Evolutionary conservation across 2,888 invertebrate genomes (phyloP).

Genomic region (Sturmia bella): DNA sequence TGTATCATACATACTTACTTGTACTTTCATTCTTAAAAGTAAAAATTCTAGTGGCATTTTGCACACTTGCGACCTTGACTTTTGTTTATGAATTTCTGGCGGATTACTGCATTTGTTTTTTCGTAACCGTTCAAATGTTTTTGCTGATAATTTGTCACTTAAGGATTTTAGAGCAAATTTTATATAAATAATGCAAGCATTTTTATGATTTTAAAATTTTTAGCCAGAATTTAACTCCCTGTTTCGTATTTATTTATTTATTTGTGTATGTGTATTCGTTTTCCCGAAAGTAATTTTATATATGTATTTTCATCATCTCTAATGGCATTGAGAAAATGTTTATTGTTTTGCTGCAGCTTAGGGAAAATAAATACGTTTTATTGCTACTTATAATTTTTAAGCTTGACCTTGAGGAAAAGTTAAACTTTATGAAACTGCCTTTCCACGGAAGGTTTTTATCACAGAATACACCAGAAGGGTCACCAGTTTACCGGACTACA

Average conservation of each 20-base stretch:
- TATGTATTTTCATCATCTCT: constrained; percentile 8
- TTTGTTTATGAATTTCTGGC: constrained; percentile 35
- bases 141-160: constrained; percentile 23
- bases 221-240: constrained; percentile 15
- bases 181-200: constrained; percentile 20
- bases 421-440: no score
- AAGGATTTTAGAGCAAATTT: constrained; percentile 54
- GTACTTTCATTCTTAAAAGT: not conserved
- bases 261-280: constrained; percentile 22
- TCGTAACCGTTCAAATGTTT: constrained; percentile 10
- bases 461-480: no score
- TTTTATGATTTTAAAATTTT: constrained; percentile 30
- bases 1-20: no score
- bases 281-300: constrained; percentile 26
- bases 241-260: constrained; percentile 17
- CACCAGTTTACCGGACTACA: no score
- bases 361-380: not conserved
- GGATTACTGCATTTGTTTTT: constrained; percentile 44
- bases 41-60: constrained; percentile 37
- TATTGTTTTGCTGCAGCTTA: constrained; percentile 2
- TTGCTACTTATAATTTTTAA: not conserved
- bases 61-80: constrained; percentile 60
- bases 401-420: constrained; percentile 47
- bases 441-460: no score
- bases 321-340: not conserved